Base-by-base conservation (phyloP, 2,888 invertebrate species). In the Ypsolopha sequella region DNA sequence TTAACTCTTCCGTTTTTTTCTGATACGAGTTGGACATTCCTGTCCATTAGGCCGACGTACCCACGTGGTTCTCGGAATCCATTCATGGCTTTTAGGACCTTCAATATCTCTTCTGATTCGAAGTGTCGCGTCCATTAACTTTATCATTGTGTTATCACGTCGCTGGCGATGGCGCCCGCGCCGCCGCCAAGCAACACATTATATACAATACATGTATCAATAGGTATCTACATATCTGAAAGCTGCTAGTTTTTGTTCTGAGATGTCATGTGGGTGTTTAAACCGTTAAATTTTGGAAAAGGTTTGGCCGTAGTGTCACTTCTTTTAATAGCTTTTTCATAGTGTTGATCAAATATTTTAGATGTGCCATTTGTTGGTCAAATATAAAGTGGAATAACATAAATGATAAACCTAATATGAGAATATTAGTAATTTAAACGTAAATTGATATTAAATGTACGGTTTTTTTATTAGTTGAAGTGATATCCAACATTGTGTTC, bases 61-160 rank as follows among this genome's bases (percentile, higher is more conserved):
- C 71, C 73, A 70, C 73, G 71, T 68, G 72, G 66, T 82, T 82
- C 81, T 73, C 65, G 72, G 82, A 80, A 82, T 63, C 70, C 84
- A 81, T 82, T 82, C 79, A 81, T 70, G 70, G 68, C 69, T 66
- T 70, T 70, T 69, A 65, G 41, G 39, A 11, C n/a, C 39, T 45
- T 11, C 45, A 34, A 39, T 48, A 48, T 48, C 48, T 48, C 39
- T 9, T 24, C 24, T 39, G 39, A 41, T 38, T 14, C 39, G 33
- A 24, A 9, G 45, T 45, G 35, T 35, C 34, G 34, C 33, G 45
- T 81, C 84, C 84, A 85, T 85, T 85, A 85, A 71, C 68, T 76
- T 78, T 85, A 85, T 82, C 82, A 72, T 65, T 57, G 60, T 70
- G 75, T 74, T 79, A 80, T 80, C 80, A 73, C 60, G 70, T 80